phyloP scores from a whole-genome alignment of 2,888 invertebrate genomes.

The Synergus gifuensis region DNA sequence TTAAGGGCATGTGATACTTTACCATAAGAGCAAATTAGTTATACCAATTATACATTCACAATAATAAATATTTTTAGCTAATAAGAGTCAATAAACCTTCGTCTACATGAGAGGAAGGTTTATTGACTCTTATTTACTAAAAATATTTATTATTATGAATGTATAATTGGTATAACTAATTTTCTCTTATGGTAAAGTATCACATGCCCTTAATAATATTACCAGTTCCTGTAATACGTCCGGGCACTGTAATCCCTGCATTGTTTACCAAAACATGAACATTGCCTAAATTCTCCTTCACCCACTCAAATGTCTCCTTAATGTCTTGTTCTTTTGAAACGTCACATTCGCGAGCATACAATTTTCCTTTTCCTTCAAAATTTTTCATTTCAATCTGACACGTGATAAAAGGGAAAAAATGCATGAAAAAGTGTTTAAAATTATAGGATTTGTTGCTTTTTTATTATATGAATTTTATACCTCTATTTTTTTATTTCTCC shows the following conservation, averaged over 20 bases:
- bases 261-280: slow-evolving; percentile 75
- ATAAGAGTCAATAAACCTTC: no score
- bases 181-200: no score
- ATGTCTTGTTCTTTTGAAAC: slow-evolving; percentile 71
- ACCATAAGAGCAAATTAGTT: no score
- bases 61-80: no score
- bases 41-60: no score
- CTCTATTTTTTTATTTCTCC: slow-evolving; percentile 78
- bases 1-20: no score
- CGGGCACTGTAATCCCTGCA: slow-evolving; percentile 66
- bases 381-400: slow-evolving; percentile 49
- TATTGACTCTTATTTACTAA: no score
- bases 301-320: slow-evolving; percentile 68
- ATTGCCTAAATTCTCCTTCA: slow-evolving; percentile 69
- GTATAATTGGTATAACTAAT: no score
- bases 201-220: not conserved
- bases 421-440: not conserved
- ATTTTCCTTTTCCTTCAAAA: slow-evolving; percentile 61
- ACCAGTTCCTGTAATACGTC: slow-evolving; percentile 59
- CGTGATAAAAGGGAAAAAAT: not conserved
- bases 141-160: no score
- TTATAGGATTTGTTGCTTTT: not conserved
- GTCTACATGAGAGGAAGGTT: no score
- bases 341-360: slow-evolving; percentile 71
- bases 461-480: slow-evolving; percentile 51